Conservation (phyloP, 2,888 invertebrate genomes). For the Pterostichus niger region DNA sequence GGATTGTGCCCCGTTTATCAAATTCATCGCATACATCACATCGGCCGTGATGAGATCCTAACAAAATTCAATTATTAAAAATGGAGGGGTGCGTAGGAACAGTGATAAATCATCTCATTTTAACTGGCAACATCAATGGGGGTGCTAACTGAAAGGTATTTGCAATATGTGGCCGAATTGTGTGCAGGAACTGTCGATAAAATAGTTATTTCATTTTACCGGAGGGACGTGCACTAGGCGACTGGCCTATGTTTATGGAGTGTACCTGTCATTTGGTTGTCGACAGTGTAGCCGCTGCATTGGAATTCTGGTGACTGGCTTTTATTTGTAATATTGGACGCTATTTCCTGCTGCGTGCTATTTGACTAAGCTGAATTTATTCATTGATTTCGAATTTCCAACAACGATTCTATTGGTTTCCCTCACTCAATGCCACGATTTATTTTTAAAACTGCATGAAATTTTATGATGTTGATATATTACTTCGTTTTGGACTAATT, state of each 20-base stretch:
- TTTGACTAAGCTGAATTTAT: constrained; percentile 45
- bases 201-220: constrained; percentile 46
- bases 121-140: background rate
- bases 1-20: constrained; percentile 39
- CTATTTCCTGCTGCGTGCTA: constrained; percentile 22
- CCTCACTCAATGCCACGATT: background rate
- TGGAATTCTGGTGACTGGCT: constrained; percentile 11
- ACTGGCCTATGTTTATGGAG: background rate
- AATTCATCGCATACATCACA: constrained; percentile 46
- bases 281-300: background rate
- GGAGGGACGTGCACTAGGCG: background rate
- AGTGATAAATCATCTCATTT: constrained; percentile 47
- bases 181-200: constrained; percentile 21
- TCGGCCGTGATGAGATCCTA: constrained; percentile 48
- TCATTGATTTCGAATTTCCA: constrained; percentile 29
- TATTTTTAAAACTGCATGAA: constrained; percentile 14
- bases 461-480: background rate
- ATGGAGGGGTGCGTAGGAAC: constrained; percentile 20
- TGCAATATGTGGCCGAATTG: constrained; percentile 42
- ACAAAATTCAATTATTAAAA: constrained; percentile 56
- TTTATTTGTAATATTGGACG: constrained; percentile 40
- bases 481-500: background rate
- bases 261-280: constrained; percentile 25
- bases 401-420: constrained; percentile 4
- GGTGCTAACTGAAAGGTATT: constrained; percentile 38